These are phyloP conservation scores for Salmo trutta DNA, from an alignment of 2,797 vertebrate species.

Conservation along the genomic window DNA sequence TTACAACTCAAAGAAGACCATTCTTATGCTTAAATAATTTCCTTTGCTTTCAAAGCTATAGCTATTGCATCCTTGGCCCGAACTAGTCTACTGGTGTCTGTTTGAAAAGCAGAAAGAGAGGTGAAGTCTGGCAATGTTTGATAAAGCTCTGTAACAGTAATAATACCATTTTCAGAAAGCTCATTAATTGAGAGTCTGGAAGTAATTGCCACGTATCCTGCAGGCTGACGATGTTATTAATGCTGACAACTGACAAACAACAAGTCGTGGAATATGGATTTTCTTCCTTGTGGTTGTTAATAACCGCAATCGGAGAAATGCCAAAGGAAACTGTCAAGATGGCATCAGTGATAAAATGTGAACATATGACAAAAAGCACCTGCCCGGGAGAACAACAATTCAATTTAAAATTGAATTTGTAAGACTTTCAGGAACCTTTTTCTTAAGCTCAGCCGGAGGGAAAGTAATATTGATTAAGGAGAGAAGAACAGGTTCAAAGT, in stretches of 20 bases:
- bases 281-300: slow-evolving; percentile 73
- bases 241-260: slow-evolving; percentile 81
- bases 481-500: slow-evolving; percentile 65
- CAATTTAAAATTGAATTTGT: slow-evolving; percentile 75
- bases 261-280: slow-evolving; percentile 81
- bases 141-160: slow-evolving; percentile 79
- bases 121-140: slow-evolving; percentile 75
- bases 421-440: slow-evolving; percentile 68
- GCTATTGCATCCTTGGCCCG: slow-evolving; percentile 61
- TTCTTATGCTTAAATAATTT: slow-evolving; percentile 37
- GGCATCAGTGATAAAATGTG: slow-evolving; percentile 80
- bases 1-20: slow-evolving; percentile 42
- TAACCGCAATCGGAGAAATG: slow-evolving; percentile 79
- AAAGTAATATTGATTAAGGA: slow-evolving; percentile 73
- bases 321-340: slow-evolving; percentile 80
- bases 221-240: slow-evolving; percentile 74
- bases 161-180: slow-evolving; percentile 81
- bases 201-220: slow-evolving; percentile 81
- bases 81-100: slow-evolving; percentile 52
- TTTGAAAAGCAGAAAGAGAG: slow-evolving; percentile 56
- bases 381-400: slow-evolving; percentile 75
- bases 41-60: slow-evolving; percentile 49
- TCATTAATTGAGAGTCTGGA: slow-evolving; percentile 82
- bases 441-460: slow-evolving; percentile 73
- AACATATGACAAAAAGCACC: slow-evolving; percentile 79